phyloP scores from a whole-genome alignment of 2,888 invertebrate species.

The Pheosia gnoma region DNA sequence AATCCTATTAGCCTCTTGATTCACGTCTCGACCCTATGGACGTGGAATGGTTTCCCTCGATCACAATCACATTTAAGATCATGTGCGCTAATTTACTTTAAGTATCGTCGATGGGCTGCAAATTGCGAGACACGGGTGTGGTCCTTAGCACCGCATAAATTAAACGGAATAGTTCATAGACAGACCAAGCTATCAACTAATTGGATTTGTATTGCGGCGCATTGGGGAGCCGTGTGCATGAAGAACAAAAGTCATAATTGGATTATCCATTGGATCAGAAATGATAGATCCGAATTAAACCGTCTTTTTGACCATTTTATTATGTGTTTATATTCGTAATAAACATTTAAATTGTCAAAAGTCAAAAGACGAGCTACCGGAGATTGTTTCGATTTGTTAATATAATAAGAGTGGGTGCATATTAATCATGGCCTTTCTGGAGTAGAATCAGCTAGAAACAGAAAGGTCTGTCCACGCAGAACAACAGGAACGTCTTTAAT shows the following conservation, averaged over 20 bases:
- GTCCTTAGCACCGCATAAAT: slow-evolving; percentile 4
- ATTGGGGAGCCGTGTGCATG: slow-evolving; percentile 20
- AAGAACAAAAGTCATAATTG: slow-evolving; percentile 30
- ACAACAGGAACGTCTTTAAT: too few relatives aligned
- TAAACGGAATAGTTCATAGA: slow-evolving; percentile 6
- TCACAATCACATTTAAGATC: neutral
- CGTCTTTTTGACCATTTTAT: slow-evolving; percentile 6
- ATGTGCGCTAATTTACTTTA: neutral
- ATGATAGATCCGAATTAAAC: slow-evolving; percentile 22
- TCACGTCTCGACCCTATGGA: neutral
- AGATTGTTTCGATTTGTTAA: neutral
- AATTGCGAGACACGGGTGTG: slow-evolving; percentile 2
- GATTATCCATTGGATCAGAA: slow-evolving; percentile 31
- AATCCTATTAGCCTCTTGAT: neutral
- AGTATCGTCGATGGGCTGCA: neutral
- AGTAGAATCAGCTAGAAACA: too few relatives aligned
- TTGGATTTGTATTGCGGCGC: slow-evolving; percentile 36
- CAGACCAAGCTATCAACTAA: slow-evolving; percentile 22
- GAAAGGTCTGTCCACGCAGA: too few relatives aligned
- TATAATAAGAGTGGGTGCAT: too few relatives aligned
- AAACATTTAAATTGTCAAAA: too few relatives aligned
- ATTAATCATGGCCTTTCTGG: too few relatives aligned
- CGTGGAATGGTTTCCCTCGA: neutral
- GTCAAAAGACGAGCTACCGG: neutral
- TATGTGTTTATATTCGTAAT: neutral